A percentile compares a stretch with the other conserved stretches of the same genome.
Conservation (phyloP, 2,113 vertebrate species). For the Anolis carolinensis region DNA sequence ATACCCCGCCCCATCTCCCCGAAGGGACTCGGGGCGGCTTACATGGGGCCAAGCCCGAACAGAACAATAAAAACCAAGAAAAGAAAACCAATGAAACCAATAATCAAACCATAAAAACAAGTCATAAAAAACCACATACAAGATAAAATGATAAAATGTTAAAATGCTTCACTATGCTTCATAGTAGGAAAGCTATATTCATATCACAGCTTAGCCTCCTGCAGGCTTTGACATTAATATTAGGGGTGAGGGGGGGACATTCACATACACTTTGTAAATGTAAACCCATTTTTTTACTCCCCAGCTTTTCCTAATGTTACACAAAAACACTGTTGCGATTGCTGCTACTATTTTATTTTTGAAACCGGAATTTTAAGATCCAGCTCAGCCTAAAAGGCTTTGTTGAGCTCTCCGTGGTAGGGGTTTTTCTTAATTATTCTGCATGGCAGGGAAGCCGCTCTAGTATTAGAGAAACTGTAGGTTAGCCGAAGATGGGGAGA, state of each 20-base stretch:
- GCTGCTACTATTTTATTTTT: neutral
- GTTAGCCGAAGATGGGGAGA: neutral
- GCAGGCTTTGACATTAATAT: neutral
- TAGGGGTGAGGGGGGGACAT: neutral
- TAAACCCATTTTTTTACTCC: neutral
- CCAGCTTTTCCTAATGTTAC: too few species aligned
- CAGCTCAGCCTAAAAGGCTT: neutral
- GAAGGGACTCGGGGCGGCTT: too few species aligned
- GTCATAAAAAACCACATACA: too few species aligned
- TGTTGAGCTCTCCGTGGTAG: neutral
- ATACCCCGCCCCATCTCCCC: too few species aligned
- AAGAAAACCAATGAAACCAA: too few species aligned
- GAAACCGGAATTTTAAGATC: neutral
- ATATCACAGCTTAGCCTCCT: neutral
- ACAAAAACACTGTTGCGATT: neutral
- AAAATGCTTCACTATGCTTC: neutral
- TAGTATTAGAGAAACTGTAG: neutral
- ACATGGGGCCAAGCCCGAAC: too few species aligned
- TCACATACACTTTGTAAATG: neutral
- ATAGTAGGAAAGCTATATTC: neutral
- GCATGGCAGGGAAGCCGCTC: neutral
- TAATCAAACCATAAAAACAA: too few species aligned
- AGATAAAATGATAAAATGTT: too few species aligned
- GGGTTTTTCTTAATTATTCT: conserved; percentile 2
- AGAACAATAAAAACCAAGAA: too few species aligned